These are phyloP conservation scores for Hippopotamus amphibius DNA, from an alignment of 2,113 vertebrate genomes.

Conservation along the genomic window DNA sequence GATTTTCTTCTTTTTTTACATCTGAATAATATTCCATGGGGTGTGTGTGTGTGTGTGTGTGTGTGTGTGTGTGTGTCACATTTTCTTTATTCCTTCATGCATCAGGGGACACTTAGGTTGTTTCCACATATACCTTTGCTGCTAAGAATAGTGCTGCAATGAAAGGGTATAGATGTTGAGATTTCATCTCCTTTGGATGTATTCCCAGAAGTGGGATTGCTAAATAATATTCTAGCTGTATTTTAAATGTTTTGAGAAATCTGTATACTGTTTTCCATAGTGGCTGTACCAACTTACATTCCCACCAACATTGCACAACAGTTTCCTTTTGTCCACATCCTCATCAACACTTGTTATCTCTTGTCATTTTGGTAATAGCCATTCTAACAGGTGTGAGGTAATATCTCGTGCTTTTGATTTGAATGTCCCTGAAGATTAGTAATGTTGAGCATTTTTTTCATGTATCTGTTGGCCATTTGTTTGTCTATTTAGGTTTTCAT, in stretches of 20 bases:
- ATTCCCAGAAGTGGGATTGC: neutral
- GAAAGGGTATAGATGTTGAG: neutral
- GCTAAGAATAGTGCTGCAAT: neutral
- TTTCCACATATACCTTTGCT: neutral
- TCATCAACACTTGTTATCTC: neutral
- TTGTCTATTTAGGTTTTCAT: neutral
- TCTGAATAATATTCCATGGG: neutral
- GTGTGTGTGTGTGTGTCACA: neutral
- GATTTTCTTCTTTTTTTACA: neutral
- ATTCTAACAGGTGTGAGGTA: neutral
- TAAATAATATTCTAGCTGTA: neutral
- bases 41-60: neutral
- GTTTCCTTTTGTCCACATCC: neutral
- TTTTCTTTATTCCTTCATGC: neutral
- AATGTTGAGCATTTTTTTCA: neutral
- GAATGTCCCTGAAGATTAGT: neutral
- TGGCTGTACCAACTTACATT: neutral
- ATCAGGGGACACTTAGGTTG: neutral
- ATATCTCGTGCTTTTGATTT: neutral
- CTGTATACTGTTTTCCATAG: neutral
- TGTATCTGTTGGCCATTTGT: neutral
- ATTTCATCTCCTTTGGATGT: neutral
- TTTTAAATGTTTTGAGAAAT: neutral
- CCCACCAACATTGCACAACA: neutral
- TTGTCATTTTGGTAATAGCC: neutral